phyloP scores from a whole-genome alignment of 2,113 vertebrate genomes.

The Nerophis lumbriciformis region DNA sequence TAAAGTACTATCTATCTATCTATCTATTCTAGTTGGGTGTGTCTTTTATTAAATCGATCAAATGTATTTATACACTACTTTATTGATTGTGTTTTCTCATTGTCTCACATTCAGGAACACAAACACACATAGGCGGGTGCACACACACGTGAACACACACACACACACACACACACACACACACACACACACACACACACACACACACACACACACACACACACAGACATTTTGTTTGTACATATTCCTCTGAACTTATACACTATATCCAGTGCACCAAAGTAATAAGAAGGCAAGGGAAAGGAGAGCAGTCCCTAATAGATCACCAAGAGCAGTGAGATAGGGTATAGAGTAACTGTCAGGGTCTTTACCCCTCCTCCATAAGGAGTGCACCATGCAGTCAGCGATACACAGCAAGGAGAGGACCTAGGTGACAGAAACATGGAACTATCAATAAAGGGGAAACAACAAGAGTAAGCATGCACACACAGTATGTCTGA shows the following conservation, averaged over 20 bases:
- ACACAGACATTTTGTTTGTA: background rate
- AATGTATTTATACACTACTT: no score
- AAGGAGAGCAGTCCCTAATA: conserved; percentile 85
- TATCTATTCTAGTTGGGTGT: no score
- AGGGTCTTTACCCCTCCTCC: conserved; percentile 82
- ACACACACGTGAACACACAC: no score
- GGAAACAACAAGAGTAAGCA: background rate
- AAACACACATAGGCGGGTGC: no score
- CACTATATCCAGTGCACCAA: conserved; percentile 43
- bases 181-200: no score
- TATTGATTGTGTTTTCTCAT: no score
- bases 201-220: no score
- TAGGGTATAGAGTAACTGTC: conserved; percentile 95
- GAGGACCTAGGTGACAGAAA: conserved; percentile 70
- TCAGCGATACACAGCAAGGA: conserved; percentile 82
- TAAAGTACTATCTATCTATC: no score
- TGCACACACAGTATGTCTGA: background rate
- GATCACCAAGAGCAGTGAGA: conserved; percentile 87
- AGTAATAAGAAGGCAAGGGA: conserved; percentile 76
- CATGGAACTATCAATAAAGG: background rate
- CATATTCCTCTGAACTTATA: conserved; percentile 10
- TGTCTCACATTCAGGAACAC: no score
- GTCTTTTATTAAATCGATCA: no score
- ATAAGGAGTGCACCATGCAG: conserved; percentile 79
- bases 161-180: no score